A percentile compares a stretch with the other conserved stretches of the same genome.
Conservation (phyloP, 2,113 vertebrate genomes). For the Thermophis baileyi region DNA sequence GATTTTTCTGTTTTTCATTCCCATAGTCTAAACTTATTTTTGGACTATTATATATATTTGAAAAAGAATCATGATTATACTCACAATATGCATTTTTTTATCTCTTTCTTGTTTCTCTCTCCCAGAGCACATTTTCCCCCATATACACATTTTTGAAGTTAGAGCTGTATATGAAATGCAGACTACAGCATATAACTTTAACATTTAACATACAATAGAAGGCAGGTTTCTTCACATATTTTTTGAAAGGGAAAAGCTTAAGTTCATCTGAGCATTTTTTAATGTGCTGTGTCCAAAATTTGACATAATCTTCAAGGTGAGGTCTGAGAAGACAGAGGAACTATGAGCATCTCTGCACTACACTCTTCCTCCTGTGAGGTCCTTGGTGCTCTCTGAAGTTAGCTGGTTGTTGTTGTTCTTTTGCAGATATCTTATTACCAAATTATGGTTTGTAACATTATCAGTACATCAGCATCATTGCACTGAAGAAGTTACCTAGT, state of each 20-base stretch:
- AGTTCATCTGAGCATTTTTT: not conserved
- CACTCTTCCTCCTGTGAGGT: not conserved
- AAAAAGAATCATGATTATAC: not conserved
- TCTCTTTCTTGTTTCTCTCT: not conserved
- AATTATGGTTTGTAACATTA: not conserved
- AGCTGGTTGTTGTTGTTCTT: not conserved
- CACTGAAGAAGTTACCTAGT: not conserved
- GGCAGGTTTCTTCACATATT: not conserved
- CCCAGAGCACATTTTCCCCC: not conserved
- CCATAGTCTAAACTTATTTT: not conserved
- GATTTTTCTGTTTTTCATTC: not conserved
- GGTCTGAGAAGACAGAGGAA: not conserved
- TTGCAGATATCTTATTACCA: not conserved
- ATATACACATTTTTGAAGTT: not conserved
- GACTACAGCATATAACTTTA: not conserved
- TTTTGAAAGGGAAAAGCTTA: not conserved
- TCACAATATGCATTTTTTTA: not conserved
- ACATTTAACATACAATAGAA: not conserved
- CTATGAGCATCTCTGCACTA: not conserved
- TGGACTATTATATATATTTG: not conserved
- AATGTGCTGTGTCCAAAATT: not conserved
- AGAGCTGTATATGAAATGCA: not conserved
- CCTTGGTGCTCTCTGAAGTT: not conserved
- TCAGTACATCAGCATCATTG: not conserved
- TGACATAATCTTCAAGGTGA: not conserved